A percentile compares a stretch with the other conserved stretches of the same genome.
phyloP scores from a whole-genome alignment of 23 tunicate genomes.

The Phallusia fumigata region DNA sequence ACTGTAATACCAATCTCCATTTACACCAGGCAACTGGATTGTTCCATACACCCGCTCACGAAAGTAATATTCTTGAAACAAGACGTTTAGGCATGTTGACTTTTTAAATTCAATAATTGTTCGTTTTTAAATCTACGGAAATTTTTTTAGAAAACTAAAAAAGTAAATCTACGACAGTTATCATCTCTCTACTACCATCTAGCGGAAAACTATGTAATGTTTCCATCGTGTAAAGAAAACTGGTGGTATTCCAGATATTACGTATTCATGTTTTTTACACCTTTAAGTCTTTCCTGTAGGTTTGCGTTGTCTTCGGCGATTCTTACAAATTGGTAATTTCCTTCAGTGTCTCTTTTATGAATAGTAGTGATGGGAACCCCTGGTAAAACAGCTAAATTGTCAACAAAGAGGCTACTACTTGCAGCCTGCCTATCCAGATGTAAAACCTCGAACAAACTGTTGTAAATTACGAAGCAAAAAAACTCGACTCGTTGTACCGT shows the following conservation, averaged over 20 bases:
- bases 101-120: neutral
- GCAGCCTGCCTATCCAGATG: no score
- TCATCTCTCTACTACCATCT: neutral
- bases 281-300: conserved; percentile 31
- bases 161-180: neutral
- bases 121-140: neutral
- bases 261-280: neutral
- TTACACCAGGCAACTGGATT: conserved; percentile 39
- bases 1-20: conserved; percentile 62
- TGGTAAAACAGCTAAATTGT: neutral
- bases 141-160: neutral
- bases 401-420: no score
- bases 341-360: conserved; percentile 20
- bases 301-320: conserved; percentile 44
- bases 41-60: conserved; percentile 59
- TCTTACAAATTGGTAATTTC: conserved; percentile 26
- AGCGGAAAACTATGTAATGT: neutral
- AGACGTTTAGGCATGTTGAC: no score
- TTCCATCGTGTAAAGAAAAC: neutral
- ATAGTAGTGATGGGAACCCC: conserved; percentile 54
- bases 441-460: no score
- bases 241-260: neutral
- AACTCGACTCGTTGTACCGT: conserved; percentile 21
- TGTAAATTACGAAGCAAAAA: neutral
- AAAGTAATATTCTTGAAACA: conserved; percentile 53